A percentile compares a stretch with the other conserved stretches of the same genome.
Conservation (phyloP, 2,113 vertebrate genomes). For the Albula goreensis region DNA sequence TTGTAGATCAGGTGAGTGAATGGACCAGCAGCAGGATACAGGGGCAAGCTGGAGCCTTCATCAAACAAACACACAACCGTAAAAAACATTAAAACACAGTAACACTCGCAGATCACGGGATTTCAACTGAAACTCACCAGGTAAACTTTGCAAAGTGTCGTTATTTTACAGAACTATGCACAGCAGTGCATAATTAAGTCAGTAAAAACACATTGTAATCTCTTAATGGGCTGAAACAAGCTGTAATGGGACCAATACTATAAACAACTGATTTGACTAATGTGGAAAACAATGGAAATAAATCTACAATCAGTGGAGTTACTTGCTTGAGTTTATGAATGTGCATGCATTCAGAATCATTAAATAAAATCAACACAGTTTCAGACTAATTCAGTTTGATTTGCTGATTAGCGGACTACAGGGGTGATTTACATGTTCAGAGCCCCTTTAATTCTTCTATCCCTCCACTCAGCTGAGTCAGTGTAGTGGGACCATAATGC, state of each 20-base stretch:
- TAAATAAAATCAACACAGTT: background rate
- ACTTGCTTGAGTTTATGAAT: no score
- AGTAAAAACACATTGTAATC: no score
- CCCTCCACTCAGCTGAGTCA: constrained; percentile 26
- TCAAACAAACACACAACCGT: constrained; percentile 21
- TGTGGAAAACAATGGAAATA: no score
- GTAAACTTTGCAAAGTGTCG: no score
- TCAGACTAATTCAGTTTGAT: background rate
- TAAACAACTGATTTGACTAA: no score
- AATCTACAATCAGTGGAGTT: no score
- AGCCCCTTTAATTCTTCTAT: background rate
- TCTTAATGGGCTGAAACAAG: no score
- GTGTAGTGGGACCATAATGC: constrained; percentile 24
- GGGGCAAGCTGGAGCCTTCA: constrained; percentile 70
- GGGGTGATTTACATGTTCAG: constrained; percentile 7
- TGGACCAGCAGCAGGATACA: constrained; percentile 68
- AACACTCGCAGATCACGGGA: background rate
- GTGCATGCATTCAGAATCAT: background rate
- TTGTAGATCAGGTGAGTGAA: constrained; percentile 81
- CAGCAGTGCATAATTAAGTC: no score
- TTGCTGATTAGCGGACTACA: background rate
- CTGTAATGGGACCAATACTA: no score
- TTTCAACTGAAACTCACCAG: no score
- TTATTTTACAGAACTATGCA: no score
- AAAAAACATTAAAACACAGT: constrained; percentile 6